Percentiles rank a stretch among this genome's conserved stretches.
phyloP scores from a whole-genome alignment of 1,140 invertebrate genomes.

The Cotesia chilonis region DNA sequence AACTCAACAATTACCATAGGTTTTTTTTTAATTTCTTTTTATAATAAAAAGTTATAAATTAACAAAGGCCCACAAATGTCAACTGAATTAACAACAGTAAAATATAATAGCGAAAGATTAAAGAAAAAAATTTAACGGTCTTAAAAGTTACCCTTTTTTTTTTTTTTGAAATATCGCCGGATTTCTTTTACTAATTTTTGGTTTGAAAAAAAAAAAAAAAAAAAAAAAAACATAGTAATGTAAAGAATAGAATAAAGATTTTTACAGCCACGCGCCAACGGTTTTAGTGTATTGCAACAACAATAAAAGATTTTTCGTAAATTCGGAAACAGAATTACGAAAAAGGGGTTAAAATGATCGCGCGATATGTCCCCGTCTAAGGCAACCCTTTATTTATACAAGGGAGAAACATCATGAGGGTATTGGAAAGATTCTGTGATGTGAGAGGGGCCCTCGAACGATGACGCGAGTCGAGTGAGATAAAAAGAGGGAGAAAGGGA shows the following conservation, averaged over 20 bases:
- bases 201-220: not conserved
- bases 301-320: slow-evolving; percentile 40
- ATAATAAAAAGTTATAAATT: slow-evolving; percentile 22
- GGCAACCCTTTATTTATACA: slow-evolving; percentile 66
- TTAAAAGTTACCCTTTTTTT: slow-evolving; percentile 15
- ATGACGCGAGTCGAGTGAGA: slow-evolving; percentile 4
- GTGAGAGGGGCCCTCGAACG: not conserved
- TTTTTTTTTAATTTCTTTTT: slow-evolving; percentile 22
- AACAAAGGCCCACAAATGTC: slow-evolving; percentile 19
- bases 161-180: not conserved
- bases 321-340: slow-evolving; percentile 39
- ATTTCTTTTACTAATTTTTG: slow-evolving; percentile 3
- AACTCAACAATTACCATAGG: not conserved
- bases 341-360: slow-evolving; percentile 48
- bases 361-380: slow-evolving; percentile 32
- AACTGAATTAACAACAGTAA: slow-evolving; percentile 24
- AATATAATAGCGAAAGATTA: slow-evolving; percentile 15
- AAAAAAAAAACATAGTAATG: not conserved
- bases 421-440: slow-evolving; percentile 31
- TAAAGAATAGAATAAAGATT: slow-evolving; percentile 17
- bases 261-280: slow-evolving; percentile 38
- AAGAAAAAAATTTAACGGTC: slow-evolving; percentile 13
- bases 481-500: slow-evolving; percentile 27
- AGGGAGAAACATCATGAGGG: slow-evolving; percentile 43
- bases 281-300: slow-evolving; percentile 35